Evolutionary conservation across 2,888 invertebrate genomes (phyloP).

Genomic region (Neoaliturus tenellus): DNA sequence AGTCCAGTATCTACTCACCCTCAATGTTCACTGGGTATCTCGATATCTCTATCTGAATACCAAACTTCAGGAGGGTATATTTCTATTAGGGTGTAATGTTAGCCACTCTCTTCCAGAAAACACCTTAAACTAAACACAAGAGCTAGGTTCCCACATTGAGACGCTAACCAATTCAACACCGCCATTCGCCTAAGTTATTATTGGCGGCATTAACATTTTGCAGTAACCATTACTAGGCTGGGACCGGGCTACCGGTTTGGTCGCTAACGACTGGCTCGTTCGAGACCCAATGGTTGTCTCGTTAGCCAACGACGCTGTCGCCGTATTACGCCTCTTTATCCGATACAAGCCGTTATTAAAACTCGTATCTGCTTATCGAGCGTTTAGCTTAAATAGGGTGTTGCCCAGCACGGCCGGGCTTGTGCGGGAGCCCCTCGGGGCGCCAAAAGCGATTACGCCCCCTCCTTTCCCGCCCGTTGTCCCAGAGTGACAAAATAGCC

Average conservation of each 20-base stretch:
- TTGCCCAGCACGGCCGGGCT: not conserved
- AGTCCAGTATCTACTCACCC: too few relatives aligned
- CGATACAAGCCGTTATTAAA: constrained; percentile 8
- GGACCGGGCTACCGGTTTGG: not conserved
- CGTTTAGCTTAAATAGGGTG: not conserved
- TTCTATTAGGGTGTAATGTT: too few relatives aligned
- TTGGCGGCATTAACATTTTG: not conserved
- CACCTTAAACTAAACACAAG: too few relatives aligned
- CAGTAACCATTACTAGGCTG: not conserved
- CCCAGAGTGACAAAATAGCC: not conserved
- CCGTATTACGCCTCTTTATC: constrained; percentile 22
- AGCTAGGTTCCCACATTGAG: too few relatives aligned
- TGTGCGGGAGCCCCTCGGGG: not conserved
- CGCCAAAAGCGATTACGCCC: not conserved
- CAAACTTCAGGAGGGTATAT: too few relatives aligned
- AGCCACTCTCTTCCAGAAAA: too few relatives aligned
- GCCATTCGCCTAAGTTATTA: not conserved
- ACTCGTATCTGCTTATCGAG: not conserved
- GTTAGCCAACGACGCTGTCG: not conserved
- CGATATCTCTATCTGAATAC: too few relatives aligned
- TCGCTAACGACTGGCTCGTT: constrained; percentile 13
- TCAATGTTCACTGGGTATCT: too few relatives aligned
- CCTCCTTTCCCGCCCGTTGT: not conserved
- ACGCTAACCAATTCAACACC: not conserved
- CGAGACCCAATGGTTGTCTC: constrained; percentile 2